These are phyloP conservation scores for Caranx melampygus DNA, from an alignment of 2,113 vertebrate species.

Conservation along the genomic window DNA sequence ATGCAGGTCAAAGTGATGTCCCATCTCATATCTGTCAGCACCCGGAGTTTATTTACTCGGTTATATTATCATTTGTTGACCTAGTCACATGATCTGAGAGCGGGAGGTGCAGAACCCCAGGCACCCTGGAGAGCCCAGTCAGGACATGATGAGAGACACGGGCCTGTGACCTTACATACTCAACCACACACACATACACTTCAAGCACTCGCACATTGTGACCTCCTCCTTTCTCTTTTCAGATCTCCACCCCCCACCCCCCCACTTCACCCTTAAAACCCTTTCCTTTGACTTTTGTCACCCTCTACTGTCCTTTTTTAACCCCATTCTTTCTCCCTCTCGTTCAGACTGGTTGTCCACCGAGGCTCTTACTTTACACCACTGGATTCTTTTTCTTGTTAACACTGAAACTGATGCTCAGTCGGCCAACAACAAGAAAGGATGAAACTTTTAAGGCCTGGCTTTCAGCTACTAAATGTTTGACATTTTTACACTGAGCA, in stretches of 20 bases:
- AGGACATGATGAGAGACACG: constrained; percentile 88
- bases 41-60: constrained; percentile 75
- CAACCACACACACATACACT: constrained; percentile 46
- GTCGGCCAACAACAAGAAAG: constrained; percentile 1
- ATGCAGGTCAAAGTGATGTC: constrained; percentile 67
- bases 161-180: constrained; percentile 89
- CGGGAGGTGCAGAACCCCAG: constrained; percentile 66
- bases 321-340: background rate
- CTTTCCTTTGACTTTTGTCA: constrained; percentile 51
- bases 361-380: background rate
- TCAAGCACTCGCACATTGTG: constrained; percentile 37
- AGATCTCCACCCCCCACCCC: constrained; percentile 1
- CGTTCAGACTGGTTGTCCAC: background rate
- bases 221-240: constrained; percentile 53
- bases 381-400: background rate
- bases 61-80: constrained; percentile 82
- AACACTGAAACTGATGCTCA: background rate
- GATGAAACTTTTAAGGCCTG: background rate
- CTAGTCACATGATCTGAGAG: constrained; percentile 83
- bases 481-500: background rate
- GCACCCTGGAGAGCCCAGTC: constrained; percentile 68
- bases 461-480: background rate
- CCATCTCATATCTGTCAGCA: constrained; percentile 79
- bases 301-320: constrained; percentile 49
- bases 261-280: background rate